Evolutionary conservation across 1,140 invertebrate species (phyloP).

Genomic region (Eciton burchellii): DNA sequence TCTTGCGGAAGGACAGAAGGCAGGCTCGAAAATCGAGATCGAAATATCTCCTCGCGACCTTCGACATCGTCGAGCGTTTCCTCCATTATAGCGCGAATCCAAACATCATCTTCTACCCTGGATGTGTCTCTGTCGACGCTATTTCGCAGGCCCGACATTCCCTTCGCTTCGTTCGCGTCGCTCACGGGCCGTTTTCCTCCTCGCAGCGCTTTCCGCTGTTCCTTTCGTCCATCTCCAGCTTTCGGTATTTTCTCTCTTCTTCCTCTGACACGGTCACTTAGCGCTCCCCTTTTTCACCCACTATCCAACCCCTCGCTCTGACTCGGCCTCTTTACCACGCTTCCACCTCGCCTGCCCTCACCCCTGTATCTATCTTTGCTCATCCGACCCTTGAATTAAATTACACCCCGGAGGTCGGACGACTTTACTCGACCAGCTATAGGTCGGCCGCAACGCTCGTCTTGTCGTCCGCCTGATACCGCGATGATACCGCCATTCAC

Average conservation of each 20-base stretch:
- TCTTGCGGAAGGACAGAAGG: conserved; percentile 25
- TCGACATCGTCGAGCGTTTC: conserved; percentile 28
- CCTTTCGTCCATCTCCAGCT: not conserved
- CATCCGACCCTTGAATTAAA: conserved; percentile 72
- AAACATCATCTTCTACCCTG: conserved; percentile 35
- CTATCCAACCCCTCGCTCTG: not conserved
- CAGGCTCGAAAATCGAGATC: not conserved
- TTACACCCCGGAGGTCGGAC: conserved; percentile 63
- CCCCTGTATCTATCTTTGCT: conserved; percentile 67
- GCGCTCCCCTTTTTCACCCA: conserved; percentile 14
- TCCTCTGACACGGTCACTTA: conserved; percentile 26
- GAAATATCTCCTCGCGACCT: conserved; percentile 35
- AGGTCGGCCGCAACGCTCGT: conserved; percentile 16
- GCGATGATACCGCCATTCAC: not conserved
- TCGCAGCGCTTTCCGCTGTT: not conserved
- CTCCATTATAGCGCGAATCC: conserved; percentile 33
- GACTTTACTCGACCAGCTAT: conserved; percentile 45
- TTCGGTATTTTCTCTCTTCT: not conserved
- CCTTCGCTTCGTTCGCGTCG: not conserved
- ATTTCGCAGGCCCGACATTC: conserved; percentile 10
- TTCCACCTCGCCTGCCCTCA: conserved; percentile 24
- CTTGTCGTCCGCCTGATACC: conserved; percentile 4
- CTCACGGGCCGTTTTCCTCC: not conserved
- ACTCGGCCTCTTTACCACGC: conserved; percentile 27
- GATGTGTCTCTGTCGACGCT: not conserved